Evolutionary conservation across 1,140 invertebrate species (phyloP), one percentile per base, ranked within the genome.

Genomic region (Caerostris darwini): DNA sequence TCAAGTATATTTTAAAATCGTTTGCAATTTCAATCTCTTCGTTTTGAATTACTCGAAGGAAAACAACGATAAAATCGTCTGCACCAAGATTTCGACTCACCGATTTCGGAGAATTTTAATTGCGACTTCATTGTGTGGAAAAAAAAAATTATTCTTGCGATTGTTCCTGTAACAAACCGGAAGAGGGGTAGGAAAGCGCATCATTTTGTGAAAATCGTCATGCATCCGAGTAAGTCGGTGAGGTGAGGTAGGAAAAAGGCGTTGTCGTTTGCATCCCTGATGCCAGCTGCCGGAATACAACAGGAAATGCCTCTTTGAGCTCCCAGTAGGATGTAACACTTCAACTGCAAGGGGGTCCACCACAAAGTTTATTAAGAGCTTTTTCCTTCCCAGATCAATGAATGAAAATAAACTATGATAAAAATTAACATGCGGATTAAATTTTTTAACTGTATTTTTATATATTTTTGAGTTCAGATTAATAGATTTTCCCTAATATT

Each of bases 221-320:
- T 5, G 17, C 12, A 77, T n/a, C 14, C 14, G 71, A 10, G 17
- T 14, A 7, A 17, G 10, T 56, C 56, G 54, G 17, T 17, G 59
- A 61, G 85, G 57, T 61, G 85, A 34, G 34, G 57, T 87, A 54
- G 57, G 85, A 61, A 87, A 77, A 34, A 77, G 71, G 71, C 71
- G 71, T 77, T 77, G 71, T 77, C 71, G 71, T 77, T 77, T 77
- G 34, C 71, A 53, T 34, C 8, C 34, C 19, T 54, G 10, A 61
- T 64, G 57, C 59, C 85, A 87, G 85, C 85, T 87, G 85, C 85
- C 85, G 85, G 85, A 87, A 87, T 87, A 59, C 57, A 34, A 64
- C 85, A 87, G 85, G 85, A 87, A 87, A 64, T 87, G 85, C 85
- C 59, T 87, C 85, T 87, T 64, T 12, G 7, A 19, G 14, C 10